Base-by-base conservation (phyloP, 2,888 invertebrate genomes). In the Nemurella pictetii region DNA sequence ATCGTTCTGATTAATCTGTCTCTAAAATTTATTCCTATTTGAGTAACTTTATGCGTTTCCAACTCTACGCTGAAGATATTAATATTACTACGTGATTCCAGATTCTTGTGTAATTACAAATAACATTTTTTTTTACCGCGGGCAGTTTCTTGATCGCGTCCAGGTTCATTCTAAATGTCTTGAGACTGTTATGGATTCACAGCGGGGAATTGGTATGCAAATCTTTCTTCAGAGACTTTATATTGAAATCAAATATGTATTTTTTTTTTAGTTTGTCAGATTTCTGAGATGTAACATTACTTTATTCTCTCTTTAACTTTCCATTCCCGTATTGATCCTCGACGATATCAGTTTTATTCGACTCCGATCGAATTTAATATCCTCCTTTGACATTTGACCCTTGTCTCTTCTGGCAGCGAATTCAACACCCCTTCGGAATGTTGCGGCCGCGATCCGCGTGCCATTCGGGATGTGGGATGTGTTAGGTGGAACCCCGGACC, bases 351-450 rank as follows among this genome's bases (percentile, higher is more conserved):
- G 27, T 75, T 75, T 78, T 30, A 29, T 78, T 30, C 5, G 30
- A 7, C 28, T 4, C 4, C 5, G 78, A n/a, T 78, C 28, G 78
- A 78, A 28, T 78, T 30, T 78, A 78, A 78, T 78, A 78, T 78
- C 78, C 29, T 78, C 78, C 29, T 78, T 78, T 78, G 78, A 78
- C 78, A 78, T 78, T 78, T 30, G 28, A 78, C 78, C 78, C 78
- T 7, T 78, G 78, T 78, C 78, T 78, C 30, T 30, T 28, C 75
- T 7, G 15, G 4, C 75, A 75, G 25, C 26, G 75, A 75, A 75
- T 75, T 15, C 75, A 28, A 75, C 75, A 75, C 75, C 75, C 75
- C 75, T 26, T 28, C 9, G 75, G 75, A 75, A 75, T 75, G 75
- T 26, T 75, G 27, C 15, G 75, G 75, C 28, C 3, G 20, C 15